Conservation (phyloP, 23 tunicate genomes). For the Ciona savignyi region DNA sequence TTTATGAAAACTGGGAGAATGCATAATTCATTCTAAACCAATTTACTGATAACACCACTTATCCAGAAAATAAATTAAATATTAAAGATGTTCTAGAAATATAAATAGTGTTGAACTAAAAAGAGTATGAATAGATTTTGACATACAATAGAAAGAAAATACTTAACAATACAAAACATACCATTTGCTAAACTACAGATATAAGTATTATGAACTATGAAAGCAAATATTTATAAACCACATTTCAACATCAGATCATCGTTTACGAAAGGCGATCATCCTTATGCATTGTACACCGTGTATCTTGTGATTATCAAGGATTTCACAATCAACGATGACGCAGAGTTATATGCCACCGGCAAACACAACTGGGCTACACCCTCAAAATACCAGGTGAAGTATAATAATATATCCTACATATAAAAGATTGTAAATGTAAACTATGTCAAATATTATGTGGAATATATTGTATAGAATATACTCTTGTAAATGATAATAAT, state of each 20-base stretch:
- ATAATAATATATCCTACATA: neutral
- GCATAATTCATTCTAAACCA: too few relatives aligned
- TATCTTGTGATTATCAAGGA: conserved; percentile 76
- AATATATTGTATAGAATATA: too few relatives aligned
- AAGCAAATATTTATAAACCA: neutral
- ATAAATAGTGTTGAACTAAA: neutral
- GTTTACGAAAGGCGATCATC: conserved; percentile 58
- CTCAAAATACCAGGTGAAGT: conserved; percentile 31
- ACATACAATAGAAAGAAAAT: neutral
- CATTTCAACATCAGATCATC: conserved; percentile 20
- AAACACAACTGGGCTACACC: conserved; percentile 30
- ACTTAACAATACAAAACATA: neutral
- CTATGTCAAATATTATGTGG: too few relatives aligned
- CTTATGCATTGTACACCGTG: conserved; percentile 63
- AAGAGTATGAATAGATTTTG: neutral
- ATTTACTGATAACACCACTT: too few relatives aligned
- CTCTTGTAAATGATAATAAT: too few relatives aligned
- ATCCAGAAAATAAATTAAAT: neutral
- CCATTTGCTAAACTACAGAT: neutral
- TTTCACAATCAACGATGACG: conserved; percentile 40
- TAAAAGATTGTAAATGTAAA: too few relatives aligned
- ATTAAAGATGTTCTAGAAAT: neutral
- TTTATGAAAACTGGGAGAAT: too few relatives aligned
- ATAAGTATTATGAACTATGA: neutral
- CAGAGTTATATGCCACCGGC: neutral